Conservation (phyloP, 1,140 invertebrate species). For the Carposina sasakii region DNA sequence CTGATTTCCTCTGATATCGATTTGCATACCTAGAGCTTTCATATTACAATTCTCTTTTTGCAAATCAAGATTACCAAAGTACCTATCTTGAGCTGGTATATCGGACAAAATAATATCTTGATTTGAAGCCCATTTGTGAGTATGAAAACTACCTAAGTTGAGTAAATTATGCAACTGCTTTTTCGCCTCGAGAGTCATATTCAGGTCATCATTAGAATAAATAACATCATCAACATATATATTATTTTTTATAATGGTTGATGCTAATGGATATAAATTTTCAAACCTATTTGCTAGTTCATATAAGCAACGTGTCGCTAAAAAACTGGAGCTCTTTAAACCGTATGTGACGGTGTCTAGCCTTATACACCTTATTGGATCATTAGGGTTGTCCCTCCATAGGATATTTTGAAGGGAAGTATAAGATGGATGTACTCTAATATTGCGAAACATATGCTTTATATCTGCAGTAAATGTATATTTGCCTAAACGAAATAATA, state of each 20-base stretch:
- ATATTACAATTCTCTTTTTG: slow-evolving; percentile 1
- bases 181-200: neutral
- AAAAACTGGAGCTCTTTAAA: neutral
- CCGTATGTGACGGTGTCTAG: slow-evolving; percentile 6
- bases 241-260: slow-evolving; percentile 3
- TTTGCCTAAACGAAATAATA: neutral
- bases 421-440: neutral
- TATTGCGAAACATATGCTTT: slow-evolving; percentile 2
- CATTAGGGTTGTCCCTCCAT: slow-evolving; percentile 1
- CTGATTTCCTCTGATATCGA: neutral
- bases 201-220: neutral
- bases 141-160: neutral
- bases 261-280: neutral
- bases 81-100: neutral
- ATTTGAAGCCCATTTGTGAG: slow-evolving; percentile 7
- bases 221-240: slow-evolving; percentile 7
- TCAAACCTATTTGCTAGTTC: neutral
- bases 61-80: slow-evolving; percentile 8
- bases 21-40: neutral
- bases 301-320: slow-evolving; percentile 6
- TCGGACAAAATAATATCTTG: neutral
- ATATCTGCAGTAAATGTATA: slow-evolving; percentile 1
- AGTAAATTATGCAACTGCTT: neutral
- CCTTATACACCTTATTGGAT: slow-evolving; percentile 3
- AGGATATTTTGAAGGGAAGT: slow-evolving; percentile 5